A percentile compares a stretch with the other conserved stretches of the same genome.
phyloP scores from a whole-genome alignment of 2,888 invertebrate species.

The Elmis aenea region DNA sequence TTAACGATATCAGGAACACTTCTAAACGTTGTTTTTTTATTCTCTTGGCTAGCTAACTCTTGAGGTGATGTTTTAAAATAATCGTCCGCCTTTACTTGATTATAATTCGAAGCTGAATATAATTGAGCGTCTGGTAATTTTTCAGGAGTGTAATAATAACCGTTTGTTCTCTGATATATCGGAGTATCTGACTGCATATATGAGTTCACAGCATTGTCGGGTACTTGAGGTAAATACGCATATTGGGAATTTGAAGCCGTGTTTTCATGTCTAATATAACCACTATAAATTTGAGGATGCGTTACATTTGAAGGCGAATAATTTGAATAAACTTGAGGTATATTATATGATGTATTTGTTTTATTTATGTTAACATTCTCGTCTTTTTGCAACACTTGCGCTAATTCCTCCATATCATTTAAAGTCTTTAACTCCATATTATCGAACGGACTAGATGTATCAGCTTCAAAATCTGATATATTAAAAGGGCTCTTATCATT shows the following conservation, averaged over 20 bases:
- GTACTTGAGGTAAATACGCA: slow-evolving; percentile 6
- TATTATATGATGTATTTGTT: slow-evolving; percentile 15
- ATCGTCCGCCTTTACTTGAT: slow-evolving; percentile 12
- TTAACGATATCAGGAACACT: slow-evolving; percentile 73
- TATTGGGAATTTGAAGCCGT: slow-evolving; percentile 7
- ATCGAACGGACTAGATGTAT: slow-evolving; percentile 90
- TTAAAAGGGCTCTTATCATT: slow-evolving; percentile 43
- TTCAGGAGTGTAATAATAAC: slow-evolving; percentile 23
- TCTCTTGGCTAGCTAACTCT: slow-evolving; percentile 3
- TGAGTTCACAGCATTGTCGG: slow-evolving; percentile 2
- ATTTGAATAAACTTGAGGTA: slow-evolving; percentile 13
- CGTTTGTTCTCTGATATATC: slow-evolving; percentile 20
- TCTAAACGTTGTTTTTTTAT: slow-evolving; percentile 31
- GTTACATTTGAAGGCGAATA: slow-evolving; percentile 17
- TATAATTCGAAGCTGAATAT: slow-evolving; percentile 11
- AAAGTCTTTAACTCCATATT: slow-evolving; percentile 88
- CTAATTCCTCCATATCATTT: slow-evolving; percentile 86
- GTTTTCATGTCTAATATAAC: slow-evolving; percentile 13
- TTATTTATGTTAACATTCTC: slow-evolving; percentile 17
- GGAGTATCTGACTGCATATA: slow-evolving; percentile 15
- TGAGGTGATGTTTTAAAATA: slow-evolving; percentile 11
- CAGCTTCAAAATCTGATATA: slow-evolving; percentile 83
- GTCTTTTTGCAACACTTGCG: slow-evolving; percentile 62
- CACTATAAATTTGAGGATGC: slow-evolving; percentile 23
- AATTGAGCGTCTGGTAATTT: slow-evolving; percentile 11